Evolutionary conservation across 2,113 vertebrate genomes (phyloP).

Genomic region (Syngnathus typhle): DNA sequence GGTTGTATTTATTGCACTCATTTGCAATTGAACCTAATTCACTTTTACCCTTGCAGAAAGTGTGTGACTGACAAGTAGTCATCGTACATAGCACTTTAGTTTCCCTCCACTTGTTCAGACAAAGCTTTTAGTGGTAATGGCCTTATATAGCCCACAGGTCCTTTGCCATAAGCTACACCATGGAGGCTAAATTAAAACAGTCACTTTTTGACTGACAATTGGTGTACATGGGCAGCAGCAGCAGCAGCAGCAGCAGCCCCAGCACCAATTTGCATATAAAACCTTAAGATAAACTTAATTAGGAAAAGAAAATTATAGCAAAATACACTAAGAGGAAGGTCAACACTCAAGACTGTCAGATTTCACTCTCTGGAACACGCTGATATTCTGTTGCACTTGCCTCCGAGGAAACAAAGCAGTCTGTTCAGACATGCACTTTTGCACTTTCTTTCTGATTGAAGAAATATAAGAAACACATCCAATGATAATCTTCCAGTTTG

Average conservation of each 20-base stretch:
- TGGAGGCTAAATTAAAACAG: constrained; percentile 25
- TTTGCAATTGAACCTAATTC: constrained; percentile 38
- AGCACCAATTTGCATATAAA: constrained; percentile 28
- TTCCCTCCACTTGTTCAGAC: constrained; percentile 52
- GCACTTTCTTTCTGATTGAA: constrained; percentile 37
- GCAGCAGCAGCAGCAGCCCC: not conserved
- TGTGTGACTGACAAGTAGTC: constrained; percentile 39
- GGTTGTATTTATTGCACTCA: not conserved
- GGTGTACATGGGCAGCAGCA: constrained; percentile 19
- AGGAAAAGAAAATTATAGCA: constrained; percentile 33
- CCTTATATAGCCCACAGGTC: constrained; percentile 47
- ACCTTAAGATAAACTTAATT: constrained; percentile 18
- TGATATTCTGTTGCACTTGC: constrained; percentile 34
- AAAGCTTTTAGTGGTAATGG: constrained; percentile 54
- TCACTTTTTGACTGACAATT: constrained; percentile 47
- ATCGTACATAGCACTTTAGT: constrained; percentile 45
- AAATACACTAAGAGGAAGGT: constrained; percentile 21
- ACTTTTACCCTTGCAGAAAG: constrained; percentile 18
- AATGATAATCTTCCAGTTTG: constrained; percentile 22
- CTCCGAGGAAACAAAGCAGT: constrained; percentile 28
- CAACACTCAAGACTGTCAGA: constrained; percentile 45
- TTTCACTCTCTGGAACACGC: constrained; percentile 19
- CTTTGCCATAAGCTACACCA: constrained; percentile 46
- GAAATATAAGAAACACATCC: not conserved
- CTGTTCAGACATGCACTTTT: constrained; percentile 54